Conservation (phyloP, 2,113 vertebrate species). For the Eptatretus burgeri region DNA sequence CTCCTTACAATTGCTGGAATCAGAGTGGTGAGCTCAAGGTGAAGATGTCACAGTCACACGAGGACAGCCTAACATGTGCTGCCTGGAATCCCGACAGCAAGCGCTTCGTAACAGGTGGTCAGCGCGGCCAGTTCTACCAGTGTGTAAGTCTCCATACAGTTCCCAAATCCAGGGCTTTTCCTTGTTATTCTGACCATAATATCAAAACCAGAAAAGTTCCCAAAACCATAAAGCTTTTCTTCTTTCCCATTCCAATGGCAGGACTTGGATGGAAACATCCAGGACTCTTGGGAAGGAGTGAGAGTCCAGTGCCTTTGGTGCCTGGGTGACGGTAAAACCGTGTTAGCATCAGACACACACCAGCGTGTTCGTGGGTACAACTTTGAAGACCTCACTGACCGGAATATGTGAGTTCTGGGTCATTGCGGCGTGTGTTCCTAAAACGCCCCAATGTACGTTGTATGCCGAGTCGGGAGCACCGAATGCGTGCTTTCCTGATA, state of each 20-base stretch:
- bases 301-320: conserved; percentile 9
- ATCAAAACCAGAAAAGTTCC: no score
- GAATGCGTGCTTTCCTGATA: no score
- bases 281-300: conserved; percentile 9
- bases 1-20: no score
- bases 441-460: no score
- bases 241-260: background rate
- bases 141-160: conserved; percentile 6
- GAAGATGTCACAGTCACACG: conserved; percentile 8
- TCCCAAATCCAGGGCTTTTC: background rate
- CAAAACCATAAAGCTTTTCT: no score
- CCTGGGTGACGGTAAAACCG: conserved; percentile 7
- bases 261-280: conserved; percentile 9
- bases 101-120: conserved; percentile 8
- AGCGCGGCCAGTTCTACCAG: conserved; percentile 9
- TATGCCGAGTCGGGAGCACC: no score
- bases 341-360: conserved; percentile 8
- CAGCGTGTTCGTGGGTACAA: conserved; percentile 10
- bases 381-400: conserved; percentile 9
- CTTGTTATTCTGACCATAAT: no score
- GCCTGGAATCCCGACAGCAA: conserved; percentile 8
- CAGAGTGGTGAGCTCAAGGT: conserved; percentile 8
- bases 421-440: no score
- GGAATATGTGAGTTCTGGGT: conserved; percentile 8
- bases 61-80: conserved; percentile 8